phyloP scores from a whole-genome alignment of 2,113 vertebrate genomes.

The Chroicocephalus ridibundus region DNA sequence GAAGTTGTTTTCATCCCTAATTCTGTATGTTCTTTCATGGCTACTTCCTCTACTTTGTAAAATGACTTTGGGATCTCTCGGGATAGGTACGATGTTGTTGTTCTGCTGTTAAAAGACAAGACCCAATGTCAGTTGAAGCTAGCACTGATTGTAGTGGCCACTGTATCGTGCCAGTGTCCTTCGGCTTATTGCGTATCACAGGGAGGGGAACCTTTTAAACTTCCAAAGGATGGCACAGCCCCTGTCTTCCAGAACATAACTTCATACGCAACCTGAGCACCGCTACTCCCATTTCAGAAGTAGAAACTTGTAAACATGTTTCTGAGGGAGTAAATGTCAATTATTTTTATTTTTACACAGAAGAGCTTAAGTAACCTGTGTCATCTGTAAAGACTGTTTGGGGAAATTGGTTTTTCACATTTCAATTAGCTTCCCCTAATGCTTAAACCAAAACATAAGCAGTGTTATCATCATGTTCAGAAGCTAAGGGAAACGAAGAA shows the following conservation, averaged over 20 bases:
- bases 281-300: not conserved
- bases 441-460: not conserved
- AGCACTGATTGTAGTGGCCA: not conserved
- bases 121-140: not conserved
- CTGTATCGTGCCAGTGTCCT: not conserved
- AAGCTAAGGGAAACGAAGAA: not conserved
- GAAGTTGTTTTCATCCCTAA: not conserved
- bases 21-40: not conserved
- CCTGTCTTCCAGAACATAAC: not conserved
- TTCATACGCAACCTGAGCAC: not conserved
- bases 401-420: not conserved
- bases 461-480: not conserved
- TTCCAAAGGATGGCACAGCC: not conserved
- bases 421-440: not conserved
- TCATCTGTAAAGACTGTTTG: not conserved
- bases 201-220: not conserved
- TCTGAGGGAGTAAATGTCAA: not conserved
- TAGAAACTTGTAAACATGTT: accelerated
- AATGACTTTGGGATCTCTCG: not conserved
- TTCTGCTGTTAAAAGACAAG: not conserved
- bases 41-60: not conserved
- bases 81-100: not conserved
- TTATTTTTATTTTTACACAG: not conserved
- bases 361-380: not conserved
- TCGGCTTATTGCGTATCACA: no score